Percentiles rank a stretch among this genome's conserved stretches.
phyloP scores from a whole-genome alignment of 1,140 invertebrate genomes.

The Formica selysi region DNA sequence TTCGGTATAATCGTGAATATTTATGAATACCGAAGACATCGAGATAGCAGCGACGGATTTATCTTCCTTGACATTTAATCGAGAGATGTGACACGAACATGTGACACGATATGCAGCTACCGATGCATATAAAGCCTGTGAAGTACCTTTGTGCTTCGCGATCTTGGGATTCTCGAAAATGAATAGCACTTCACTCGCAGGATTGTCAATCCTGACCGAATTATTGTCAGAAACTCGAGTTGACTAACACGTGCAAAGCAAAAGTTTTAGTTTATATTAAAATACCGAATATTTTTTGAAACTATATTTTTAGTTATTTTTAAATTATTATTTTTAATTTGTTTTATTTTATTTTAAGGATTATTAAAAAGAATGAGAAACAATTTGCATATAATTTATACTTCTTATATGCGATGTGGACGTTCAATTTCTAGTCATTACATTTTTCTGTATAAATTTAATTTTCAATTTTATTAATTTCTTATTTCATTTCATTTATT shows the following conservation, averaged over 20 bases:
- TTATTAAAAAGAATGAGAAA: neutral
- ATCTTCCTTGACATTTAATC: conserved; percentile 61
- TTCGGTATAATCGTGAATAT: conserved; percentile 53
- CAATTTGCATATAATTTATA: no score
- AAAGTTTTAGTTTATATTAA: neutral
- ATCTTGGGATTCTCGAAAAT: conserved; percentile 27
- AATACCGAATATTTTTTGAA: neutral
- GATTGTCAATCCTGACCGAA: conserved; percentile 1
- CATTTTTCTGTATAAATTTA: neutral
- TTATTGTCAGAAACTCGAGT: neutral
- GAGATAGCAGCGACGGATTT: conserved; percentile 1
- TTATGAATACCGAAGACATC: conserved; percentile 42
- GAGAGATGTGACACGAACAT: neutral
- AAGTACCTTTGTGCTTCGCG: neutral
- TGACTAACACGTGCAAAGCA: neutral
- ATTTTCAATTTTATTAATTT: conserved; percentile 16
- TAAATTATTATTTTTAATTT: conserved; percentile 2
- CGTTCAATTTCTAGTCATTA: neutral
- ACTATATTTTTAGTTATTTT: neutral
- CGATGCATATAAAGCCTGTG: conserved; percentile 1
- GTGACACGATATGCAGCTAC: no score
- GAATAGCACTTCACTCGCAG: conserved; percentile 9
- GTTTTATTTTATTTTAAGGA: neutral
- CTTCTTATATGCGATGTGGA: neutral
- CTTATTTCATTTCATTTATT: neutral